Evolutionary conservation across 2,888 invertebrate genomes (phyloP), one percentile per base, ranked within the genome.

Genomic region (Mimachlamys varia): DNA sequence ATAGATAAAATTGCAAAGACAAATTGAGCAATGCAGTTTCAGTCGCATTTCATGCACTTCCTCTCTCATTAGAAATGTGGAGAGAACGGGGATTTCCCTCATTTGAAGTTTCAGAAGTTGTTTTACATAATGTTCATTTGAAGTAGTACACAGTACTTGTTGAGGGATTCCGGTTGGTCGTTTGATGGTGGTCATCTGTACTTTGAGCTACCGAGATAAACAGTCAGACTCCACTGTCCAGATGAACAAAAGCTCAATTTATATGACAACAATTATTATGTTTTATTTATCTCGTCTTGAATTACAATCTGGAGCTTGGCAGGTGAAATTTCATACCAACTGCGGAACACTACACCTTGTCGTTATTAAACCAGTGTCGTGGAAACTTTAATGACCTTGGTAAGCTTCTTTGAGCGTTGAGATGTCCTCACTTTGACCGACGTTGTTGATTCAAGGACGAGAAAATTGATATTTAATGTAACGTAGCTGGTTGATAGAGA

Each of bases 341-440:
- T 76, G 33, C 27, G 76, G 27, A 76, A 76, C 33, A 76, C 27
- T 19, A 76, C 76, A 76, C 76, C 76, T 33, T 76, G 33, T 76
- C 76, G 33, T 76, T 76, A 76, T 76, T 12, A 76, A 76, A 76
- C 76, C 76, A 33, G 33, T 22, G 22, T 27, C 76, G 27, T 62
- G 76, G 33, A 76, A 27, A 76, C 10, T 33, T 76, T 27, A 76
- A 76, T 27, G 33, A 76, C 76, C 76, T 76, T 76, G 33, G 12
- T 76, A 12, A 2, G 27, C 15, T 10, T 33, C 76, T 76, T 76
- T 76, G 33, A 76, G 33, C 33, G n/a, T 76, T 33, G 76, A 76
- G 76, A 76, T 76, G 76, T 76, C 76, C 76, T 76, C 33, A 12
- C 76, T 76, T 76, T 76, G 76, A 76, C 76, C 76, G 76, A 33